phyloP scores from a whole-genome alignment of 1,140 invertebrate genomes.

The Eciton burchellii region DNA sequence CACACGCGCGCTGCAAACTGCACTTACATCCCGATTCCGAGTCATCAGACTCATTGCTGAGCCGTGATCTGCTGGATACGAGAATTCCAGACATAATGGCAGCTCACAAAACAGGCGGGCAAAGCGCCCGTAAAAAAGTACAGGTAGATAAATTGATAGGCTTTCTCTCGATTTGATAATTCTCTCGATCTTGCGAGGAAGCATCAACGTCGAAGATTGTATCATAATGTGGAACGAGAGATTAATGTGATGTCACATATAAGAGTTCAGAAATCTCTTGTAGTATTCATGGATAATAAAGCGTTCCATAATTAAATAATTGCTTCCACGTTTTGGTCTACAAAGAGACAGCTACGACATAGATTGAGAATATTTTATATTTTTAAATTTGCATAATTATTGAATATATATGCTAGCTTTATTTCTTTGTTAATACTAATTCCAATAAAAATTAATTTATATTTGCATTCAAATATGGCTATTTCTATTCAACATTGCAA shows the following conservation, averaged over 20 bases:
- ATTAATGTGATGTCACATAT: too few species aligned
- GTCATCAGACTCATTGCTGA: background rate
- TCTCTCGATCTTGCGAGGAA: background rate
- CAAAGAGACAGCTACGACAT: too few species aligned
- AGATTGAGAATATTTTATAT: too few species aligned
- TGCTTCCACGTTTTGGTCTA: too few species aligned
- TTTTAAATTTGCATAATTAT: too few species aligned
- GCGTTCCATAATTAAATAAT: constrained; percentile 11
- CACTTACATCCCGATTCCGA: background rate
- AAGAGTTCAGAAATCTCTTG: background rate
- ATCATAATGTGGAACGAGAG: background rate
- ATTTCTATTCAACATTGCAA: background rate
- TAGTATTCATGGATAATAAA: background rate
- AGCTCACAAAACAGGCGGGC: constrained; percentile 85
- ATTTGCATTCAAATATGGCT: background rate
- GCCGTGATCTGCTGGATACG: background rate
- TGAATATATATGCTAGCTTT: background rate
- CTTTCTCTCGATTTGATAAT: too few species aligned
- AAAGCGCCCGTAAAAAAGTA: constrained; percentile 89
- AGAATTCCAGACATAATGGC: constrained; percentile 78
- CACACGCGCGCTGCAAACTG: background rate
- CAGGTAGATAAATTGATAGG: constrained; percentile 85
- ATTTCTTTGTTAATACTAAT: background rate
- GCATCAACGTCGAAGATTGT: background rate
- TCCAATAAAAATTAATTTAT: background rate